These are phyloP conservation scores for Limnephilus marmoratus DNA, from an alignment of 2,888 invertebrate genomes.

Conservation along the genomic window DNA sequence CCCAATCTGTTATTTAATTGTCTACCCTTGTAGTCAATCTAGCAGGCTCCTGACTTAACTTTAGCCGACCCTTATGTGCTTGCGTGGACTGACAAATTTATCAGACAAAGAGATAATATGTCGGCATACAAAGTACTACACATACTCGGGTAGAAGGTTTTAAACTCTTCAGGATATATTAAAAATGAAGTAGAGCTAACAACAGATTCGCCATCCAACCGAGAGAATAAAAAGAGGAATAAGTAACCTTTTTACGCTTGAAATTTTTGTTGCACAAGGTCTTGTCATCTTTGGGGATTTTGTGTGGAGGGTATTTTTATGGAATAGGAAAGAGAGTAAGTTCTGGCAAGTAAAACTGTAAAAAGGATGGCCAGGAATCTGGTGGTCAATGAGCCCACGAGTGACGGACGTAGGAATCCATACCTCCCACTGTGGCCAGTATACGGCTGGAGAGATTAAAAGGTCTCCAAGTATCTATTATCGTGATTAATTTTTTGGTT, in stretches of 20 bases:
- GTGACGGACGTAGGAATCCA: too few relatives aligned
- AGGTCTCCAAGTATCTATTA: too few relatives aligned
- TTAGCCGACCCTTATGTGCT: not conserved
- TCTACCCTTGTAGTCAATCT: not conserved
- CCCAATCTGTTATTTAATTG: not conserved
- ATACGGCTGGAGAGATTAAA: too few relatives aligned
- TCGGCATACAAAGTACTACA: not conserved
- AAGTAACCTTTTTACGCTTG: not conserved
- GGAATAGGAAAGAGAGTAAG: not conserved
- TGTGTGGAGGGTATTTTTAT: not conserved
- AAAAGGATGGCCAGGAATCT: too few relatives aligned
- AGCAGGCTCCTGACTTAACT: not conserved
- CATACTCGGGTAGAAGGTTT: not conserved
- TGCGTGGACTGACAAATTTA: not conserved
- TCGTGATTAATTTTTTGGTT: too few relatives aligned
- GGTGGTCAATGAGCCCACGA: too few relatives aligned
- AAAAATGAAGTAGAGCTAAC: not conserved
- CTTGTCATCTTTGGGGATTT: too few relatives aligned
- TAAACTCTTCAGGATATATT: constrained; percentile 2
- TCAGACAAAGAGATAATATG: not conserved
- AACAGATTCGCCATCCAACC: not conserved
- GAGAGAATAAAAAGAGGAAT: not conserved
- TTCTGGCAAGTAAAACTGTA: too few relatives aligned
- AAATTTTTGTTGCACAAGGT: too few relatives aligned
- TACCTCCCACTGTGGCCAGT: too few relatives aligned